Conservation (phyloP, 2,113 vertebrate genomes). For the Trichomycterus rosablanca region DNA sequence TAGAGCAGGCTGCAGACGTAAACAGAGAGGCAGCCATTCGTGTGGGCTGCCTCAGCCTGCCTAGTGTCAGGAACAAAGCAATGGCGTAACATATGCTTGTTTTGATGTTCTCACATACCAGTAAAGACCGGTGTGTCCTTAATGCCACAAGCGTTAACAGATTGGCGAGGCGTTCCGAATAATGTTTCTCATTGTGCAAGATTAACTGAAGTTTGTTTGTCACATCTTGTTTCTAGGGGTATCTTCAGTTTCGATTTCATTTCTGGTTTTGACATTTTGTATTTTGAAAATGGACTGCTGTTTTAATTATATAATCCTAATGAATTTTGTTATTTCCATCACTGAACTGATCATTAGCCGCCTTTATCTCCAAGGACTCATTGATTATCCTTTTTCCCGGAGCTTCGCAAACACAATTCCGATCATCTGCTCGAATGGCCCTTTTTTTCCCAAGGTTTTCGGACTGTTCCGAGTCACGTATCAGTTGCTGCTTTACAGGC, state of each 20-base stretch:
- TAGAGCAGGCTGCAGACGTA: neutral
- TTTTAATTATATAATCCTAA: neutral
- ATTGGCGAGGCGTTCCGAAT: neutral
- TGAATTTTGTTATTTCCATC: neutral
- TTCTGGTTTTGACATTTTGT: neutral
- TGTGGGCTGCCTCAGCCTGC: neutral
- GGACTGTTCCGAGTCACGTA: slow-evolving; percentile 1
- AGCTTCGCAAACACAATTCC: slow-evolving; percentile 22
- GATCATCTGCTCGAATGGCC: slow-evolving; percentile 2
- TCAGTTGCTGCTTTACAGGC: slow-evolving; percentile 10
- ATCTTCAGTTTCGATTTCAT: slow-evolving; percentile 21
- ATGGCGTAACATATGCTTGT: slow-evolving; percentile 49
- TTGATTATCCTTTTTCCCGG: slow-evolving; percentile 11
- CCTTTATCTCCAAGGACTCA: neutral
- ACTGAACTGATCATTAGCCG: neutral
- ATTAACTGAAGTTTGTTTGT: slow-evolving; percentile 1
- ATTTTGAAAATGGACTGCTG: too few relatives aligned
- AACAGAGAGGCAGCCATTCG: slow-evolving; percentile 21
- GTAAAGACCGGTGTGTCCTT: slow-evolving; percentile 29
- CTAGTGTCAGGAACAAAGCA: slow-evolving; percentile 34
- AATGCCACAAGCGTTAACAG: slow-evolving; percentile 17
- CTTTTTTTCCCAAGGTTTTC: neutral
- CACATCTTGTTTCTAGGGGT: too few relatives aligned
- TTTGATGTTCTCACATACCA: slow-evolving; percentile 43
- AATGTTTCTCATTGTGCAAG: neutral